These are phyloP conservation scores for Blennius ocellaris DNA, from an alignment of 2,113 vertebrate genomes.

Conservation along the genomic window DNA sequence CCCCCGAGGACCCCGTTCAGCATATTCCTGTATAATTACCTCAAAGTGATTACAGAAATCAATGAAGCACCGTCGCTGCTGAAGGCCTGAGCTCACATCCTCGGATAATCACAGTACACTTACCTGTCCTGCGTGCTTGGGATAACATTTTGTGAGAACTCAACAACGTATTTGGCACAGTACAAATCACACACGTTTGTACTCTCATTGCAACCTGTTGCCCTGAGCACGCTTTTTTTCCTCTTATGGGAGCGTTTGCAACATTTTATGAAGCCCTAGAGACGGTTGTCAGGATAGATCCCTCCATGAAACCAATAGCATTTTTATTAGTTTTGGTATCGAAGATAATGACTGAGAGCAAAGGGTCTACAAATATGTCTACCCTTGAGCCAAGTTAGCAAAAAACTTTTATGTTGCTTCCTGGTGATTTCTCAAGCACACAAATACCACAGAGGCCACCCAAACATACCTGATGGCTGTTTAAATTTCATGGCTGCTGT, in stretches of 20 bases:
- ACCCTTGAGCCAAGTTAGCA: constrained; percentile 25
- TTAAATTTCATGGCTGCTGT: constrained; percentile 34
- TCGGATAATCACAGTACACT: constrained; percentile 63
- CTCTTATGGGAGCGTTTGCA: constrained; percentile 40
- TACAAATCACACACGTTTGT: constrained; percentile 30
- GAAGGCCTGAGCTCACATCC: constrained; percentile 48
- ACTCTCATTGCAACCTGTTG: constrained; percentile 39
- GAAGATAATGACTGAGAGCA: constrained; percentile 46
- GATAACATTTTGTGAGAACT: constrained; percentile 33
- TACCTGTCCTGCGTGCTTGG: constrained; percentile 50
- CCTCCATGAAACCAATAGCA: constrained; percentile 36
- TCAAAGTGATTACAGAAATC: constrained; percentile 77
- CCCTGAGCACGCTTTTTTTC: constrained; percentile 17
- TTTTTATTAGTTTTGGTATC: constrained; percentile 47
- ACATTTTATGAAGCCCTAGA: constrained; percentile 47
- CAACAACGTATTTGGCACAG: constrained; percentile 17
- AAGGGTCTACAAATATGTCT: constrained; percentile 33
- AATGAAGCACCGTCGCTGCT: constrained; percentile 61
- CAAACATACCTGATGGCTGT: constrained; percentile 28
- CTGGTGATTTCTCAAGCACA: constrained; percentile 29
- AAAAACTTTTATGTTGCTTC: constrained; percentile 22
- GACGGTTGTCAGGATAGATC: constrained; percentile 45
- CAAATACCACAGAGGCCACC: background rate
- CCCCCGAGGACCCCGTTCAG: constrained; percentile 69
- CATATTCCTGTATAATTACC: constrained; percentile 78